These are phyloP conservation scores for Chelonia mydas DNA, from an alignment of 2,797 vertebrate genomes.

Conservation along the genomic window DNA sequence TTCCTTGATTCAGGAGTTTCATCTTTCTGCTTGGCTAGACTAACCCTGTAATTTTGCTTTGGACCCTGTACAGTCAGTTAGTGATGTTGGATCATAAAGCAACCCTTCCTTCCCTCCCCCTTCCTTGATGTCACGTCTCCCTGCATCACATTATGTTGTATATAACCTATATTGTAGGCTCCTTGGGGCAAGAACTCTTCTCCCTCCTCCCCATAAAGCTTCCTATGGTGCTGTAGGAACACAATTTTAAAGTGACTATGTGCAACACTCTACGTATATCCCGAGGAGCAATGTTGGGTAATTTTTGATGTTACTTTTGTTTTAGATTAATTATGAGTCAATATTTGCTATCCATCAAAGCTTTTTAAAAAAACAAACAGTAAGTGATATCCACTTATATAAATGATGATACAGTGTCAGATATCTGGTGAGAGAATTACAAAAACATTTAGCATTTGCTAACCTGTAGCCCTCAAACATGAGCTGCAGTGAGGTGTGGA, in stretches of 20 bases:
- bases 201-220: neutral
- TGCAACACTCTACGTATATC: neutral
- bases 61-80: neutral
- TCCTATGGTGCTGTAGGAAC: neutral
- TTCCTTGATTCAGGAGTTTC: neutral
- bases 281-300: neutral
- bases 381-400: neutral
- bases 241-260: neutral
- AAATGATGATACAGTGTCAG: neutral
- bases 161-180: constrained; percentile 2
- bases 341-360: neutral
- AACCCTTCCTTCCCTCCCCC: constrained; percentile 22
- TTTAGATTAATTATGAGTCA: neutral
- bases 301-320: neutral
- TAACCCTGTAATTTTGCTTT: neutral
- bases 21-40: neutral
- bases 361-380: neutral
- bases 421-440: neutral
- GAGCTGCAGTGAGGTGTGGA: neutral
- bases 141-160: constrained; percentile 24
- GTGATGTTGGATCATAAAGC: neutral
- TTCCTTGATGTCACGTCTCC: constrained; percentile 14
- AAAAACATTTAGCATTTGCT: neutral
- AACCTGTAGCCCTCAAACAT: constrained; percentile 1
- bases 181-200: neutral